Evolutionary conservation across 2,113 vertebrate genomes (phyloP).

Genomic region (Microcebus lehilahytsara): DNA sequence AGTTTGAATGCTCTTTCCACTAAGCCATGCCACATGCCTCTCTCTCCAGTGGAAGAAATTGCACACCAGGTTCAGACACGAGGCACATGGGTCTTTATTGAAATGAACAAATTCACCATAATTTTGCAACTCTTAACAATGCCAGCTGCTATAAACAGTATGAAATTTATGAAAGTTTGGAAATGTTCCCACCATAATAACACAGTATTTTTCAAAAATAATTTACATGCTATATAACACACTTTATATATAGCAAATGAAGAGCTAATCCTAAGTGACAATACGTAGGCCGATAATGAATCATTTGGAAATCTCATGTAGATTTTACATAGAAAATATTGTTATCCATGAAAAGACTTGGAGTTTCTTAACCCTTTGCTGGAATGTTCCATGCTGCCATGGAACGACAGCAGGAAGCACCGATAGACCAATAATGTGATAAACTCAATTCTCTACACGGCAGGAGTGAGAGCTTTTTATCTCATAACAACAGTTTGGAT

Average conservation of each 20-base stretch:
- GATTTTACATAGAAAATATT: background rate
- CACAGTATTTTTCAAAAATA: conserved; percentile 45
- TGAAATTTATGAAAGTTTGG: conserved; percentile 10
- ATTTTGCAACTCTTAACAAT: background rate
- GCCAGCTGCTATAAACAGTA: conserved; percentile 6
- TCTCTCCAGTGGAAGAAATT: background rate
- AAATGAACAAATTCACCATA: conserved; percentile 46
- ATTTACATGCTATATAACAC: conserved; percentile 37
- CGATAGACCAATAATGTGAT: background rate
- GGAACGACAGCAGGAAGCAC: background rate
- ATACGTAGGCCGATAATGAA: conserved; percentile 46
- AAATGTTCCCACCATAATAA: conserved; percentile 39
- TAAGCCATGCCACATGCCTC: background rate
- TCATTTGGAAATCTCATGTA: background rate
- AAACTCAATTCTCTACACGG: conserved; percentile 41
- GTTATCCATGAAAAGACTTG: background rate
- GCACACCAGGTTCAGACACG: background rate
- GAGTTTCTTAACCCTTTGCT: conserved; percentile 42
- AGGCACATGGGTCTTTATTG: background rate
- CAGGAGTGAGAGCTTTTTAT: conserved; percentile 47
- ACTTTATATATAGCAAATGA: conserved; percentile 45
- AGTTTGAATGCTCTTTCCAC: background rate
- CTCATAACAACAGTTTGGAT: conserved; percentile 45
- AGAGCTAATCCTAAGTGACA: conserved; percentile 19
- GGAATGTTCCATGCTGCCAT: too few species aligned